phyloP scores from a whole-genome alignment of 2,113 vertebrate genomes.

The Colistium nudipinnis region DNA sequence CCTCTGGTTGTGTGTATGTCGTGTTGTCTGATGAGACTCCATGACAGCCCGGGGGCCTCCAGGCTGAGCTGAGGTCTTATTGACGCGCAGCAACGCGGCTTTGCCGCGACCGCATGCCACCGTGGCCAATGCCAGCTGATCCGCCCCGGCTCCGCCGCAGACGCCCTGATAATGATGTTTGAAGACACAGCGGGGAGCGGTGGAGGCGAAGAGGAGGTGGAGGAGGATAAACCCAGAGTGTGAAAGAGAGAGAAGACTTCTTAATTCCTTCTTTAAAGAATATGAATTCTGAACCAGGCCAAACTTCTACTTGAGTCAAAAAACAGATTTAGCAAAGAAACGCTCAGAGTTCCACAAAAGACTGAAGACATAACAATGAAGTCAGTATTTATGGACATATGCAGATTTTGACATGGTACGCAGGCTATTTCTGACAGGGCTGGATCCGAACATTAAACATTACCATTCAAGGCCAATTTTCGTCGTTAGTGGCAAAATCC shows the following conservation, averaged over 20 bases:
- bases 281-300: constrained; percentile 17
- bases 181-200: constrained; percentile 42
- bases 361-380: too few relatives aligned
- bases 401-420: not conserved
- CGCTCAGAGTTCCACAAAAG: too few relatives aligned
- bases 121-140: constrained; percentile 10
- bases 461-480: too few relatives aligned
- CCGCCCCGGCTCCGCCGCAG: constrained; percentile 20
- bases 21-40: constrained; percentile 28
- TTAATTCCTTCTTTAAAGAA: constrained; percentile 18
- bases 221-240: not conserved
- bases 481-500: too few relatives aligned
- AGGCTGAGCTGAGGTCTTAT: constrained; percentile 49
- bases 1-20: too few relatives aligned
- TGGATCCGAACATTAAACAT: too few relatives aligned
- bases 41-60: constrained; percentile 39
- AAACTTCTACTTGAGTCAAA: too few relatives aligned
- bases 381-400: too few relatives aligned
- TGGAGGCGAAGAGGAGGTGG: not conserved
- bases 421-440: not conserved
- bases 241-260: not conserved
- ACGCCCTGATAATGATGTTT: constrained; percentile 57
- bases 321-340: constrained; percentile 10
- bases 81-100: constrained; percentile 48
- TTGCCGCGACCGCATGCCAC: constrained; percentile 52